Evolutionary conservation across 2,888 invertebrate genomes (phyloP), one percentile per base, ranked within the genome.

Genomic region (Barypeithes pellucidus): DNA sequence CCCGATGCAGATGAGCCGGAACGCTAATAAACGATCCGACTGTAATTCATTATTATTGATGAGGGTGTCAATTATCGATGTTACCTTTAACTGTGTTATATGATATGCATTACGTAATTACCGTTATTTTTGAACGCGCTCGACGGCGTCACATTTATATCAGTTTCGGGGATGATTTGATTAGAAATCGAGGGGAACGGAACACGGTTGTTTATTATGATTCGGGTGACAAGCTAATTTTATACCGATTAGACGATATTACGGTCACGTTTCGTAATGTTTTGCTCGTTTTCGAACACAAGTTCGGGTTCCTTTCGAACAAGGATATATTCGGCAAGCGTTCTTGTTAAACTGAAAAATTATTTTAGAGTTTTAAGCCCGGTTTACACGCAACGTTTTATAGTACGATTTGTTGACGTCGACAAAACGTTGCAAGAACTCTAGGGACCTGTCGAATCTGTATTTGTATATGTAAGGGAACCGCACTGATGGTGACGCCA

Each of bases 61-160:
- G 75, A 69, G 50, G 62, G 69, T 79, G 77, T 78, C 80, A 79
- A 78, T 80, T 79, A 79, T 72, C 75, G 74, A 77, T 77, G 75
- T 70, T 76, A 79, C 78, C 77, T 77, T 76, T 76, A 75, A 76
- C 73, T 67, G 75, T 62, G 72, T 78, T 77, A 77, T 76, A 77
- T 73, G 78, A 77, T 76, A 77, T 72, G 75, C 76, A 77, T 61
- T 77, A 75, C 70, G 67, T 67, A 74, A 73, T 73, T 76, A 76
- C 70, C 73, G 71, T 73, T 73, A 57, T 57, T 57, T 57, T 57
- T 57, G 18, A 33, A 71, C 59, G 50, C 72, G 68, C 69, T 41
- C 59, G 70, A 68, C 65, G 69, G 59, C 75, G 52, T 68, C 65
- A 69, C 33, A 68, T 73, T 73, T 69, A 66, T 71, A 73, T 76